phyloP scores from a whole-genome alignment of 64 coral and sea anemone species.

The Platygyra sinensis region DNA sequence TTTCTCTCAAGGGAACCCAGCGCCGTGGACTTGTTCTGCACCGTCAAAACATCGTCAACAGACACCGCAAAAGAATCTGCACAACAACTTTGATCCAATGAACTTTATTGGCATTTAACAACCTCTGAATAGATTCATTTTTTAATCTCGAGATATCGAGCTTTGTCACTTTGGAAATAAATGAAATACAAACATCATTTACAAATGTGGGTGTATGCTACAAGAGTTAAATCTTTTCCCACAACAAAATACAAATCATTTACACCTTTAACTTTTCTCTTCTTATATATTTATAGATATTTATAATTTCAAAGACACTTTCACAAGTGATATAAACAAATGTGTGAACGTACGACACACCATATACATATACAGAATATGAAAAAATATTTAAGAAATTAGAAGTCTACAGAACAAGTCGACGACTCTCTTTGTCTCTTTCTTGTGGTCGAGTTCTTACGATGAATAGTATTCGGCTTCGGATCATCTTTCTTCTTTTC shows the following conservation, averaged over 20 bases:
- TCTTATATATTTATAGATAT: slow-evolving; percentile 50
- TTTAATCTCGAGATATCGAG: slow-evolving; percentile 46
- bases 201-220: slow-evolving; percentile 49
- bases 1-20: not conserved
- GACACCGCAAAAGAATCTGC: not conserved
- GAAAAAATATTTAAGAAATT: slow-evolving; percentile 67
- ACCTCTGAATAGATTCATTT: slow-evolving; percentile 33
- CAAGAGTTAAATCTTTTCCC: slow-evolving; percentile 22
- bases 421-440: slow-evolving; percentile 62
- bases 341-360: not conserved
- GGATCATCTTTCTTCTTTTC: slow-evolving; percentile 97
- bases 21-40: not conserved
- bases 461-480: slow-evolving; percentile 51
- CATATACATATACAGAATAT: slow-evolving; percentile 33
- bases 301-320: slow-evolving; percentile 55
- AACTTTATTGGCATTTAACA: slow-evolving; percentile 51
- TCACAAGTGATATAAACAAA: slow-evolving; percentile 37
- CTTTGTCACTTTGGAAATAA: slow-evolving; percentile 35
- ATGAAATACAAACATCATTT: slow-evolving; percentile 54
- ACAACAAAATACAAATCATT: slow-evolving; percentile 54
- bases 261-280: slow-evolving; percentile 37
- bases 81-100: not conserved
- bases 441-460: slow-evolving; percentile 70
- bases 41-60: not conserved
- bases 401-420: slow-evolving; percentile 78